A percentile compares a stretch with the other conserved stretches of the same genome.
Conservation (phyloP, 2,888 invertebrate species). For the Microctonus brassicae region DNA sequence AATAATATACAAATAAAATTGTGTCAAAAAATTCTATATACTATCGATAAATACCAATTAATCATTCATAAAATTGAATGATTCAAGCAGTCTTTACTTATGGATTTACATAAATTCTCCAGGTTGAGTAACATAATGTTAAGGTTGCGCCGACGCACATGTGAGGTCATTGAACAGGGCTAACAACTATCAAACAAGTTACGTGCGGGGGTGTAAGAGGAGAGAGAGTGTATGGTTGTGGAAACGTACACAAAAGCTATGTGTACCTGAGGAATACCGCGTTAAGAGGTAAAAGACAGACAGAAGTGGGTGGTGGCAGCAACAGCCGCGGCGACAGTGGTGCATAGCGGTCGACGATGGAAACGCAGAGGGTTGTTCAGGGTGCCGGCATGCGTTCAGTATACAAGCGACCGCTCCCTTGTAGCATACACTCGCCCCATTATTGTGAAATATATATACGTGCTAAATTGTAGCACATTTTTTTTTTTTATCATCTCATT, state of each 20-base stretch:
- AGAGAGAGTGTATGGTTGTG: constrained; percentile 12
- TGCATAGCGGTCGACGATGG: constrained; percentile 43
- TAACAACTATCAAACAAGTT: neutral
- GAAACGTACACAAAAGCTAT: constrained; percentile 11
- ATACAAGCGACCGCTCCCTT: constrained; percentile 68
- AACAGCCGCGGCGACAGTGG: constrained; percentile 33
- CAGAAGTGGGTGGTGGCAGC: constrained; percentile 18
- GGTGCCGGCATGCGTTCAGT: constrained; percentile 61
- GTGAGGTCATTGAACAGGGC: neutral
- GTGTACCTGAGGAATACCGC: constrained; percentile 3
- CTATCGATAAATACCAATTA: neutral
- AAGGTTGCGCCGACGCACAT: neutral
- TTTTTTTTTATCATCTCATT: neutral
- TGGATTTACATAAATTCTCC: neutral
- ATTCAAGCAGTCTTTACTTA: neutral
- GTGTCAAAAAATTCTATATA: neutral
- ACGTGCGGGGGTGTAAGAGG: neutral
- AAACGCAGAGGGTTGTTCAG: constrained; percentile 46
- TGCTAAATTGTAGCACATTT: neutral
- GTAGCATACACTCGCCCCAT: constrained; percentile 54
- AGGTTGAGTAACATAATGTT: neutral
- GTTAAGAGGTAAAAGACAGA: constrained; percentile 1
- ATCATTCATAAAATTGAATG: neutral
- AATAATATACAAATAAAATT: neutral
- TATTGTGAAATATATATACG: neutral